Base-by-base conservation (phyloP, 2,113 vertebrate species). In the Romanogobio albipinnatus region DNA sequence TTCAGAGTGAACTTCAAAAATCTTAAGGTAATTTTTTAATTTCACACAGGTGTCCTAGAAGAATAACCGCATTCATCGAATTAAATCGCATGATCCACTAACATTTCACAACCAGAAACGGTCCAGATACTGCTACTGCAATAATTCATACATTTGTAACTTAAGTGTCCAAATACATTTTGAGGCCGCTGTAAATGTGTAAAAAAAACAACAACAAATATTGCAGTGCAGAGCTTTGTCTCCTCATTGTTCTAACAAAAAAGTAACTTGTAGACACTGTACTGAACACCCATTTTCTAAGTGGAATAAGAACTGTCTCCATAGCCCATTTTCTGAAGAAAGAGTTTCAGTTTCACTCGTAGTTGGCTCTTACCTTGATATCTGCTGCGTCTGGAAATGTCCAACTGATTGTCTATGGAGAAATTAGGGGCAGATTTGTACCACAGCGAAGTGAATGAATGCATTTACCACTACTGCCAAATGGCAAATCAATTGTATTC, bases 331-430 rank as follows among this genome's bases (percentile, higher is more conserved):
- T 59, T 59, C 64, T 61, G 71, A 47, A 43, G 73, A 36, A 79
- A 62, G 85, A 80, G 66, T 88, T 75, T 19, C 62, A 83, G 74
- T 79, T 82, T 78, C 61, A 76, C 86, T 83, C 80, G 58, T 59
- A 74, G 24, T 83, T 86, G 88, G 78, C 74, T 87, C 91, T 91
- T 91, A 84, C 82, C 90, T 91, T 89, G 88, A 86, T 45, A 83
- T 89, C 85, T 88, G 91, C 88, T 91, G 88, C 83, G 86, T 91
- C 89, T 91, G 91, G 87, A 91, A 91, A 91, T 92, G 91, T 90
- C 91, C 90, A 89, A 92, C 84, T 91, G 90, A 91, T 87, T 88
- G 90, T 91, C 91, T 91, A 91, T 86, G 87, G 89, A 92, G 87
- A 91, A 90, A 91, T 89, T 89, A 88, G 89, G 91, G 85, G 90